phyloP scores from a whole-genome alignment of 1,140 invertebrate genomes.

The Propsilocerus akamusi region DNA sequence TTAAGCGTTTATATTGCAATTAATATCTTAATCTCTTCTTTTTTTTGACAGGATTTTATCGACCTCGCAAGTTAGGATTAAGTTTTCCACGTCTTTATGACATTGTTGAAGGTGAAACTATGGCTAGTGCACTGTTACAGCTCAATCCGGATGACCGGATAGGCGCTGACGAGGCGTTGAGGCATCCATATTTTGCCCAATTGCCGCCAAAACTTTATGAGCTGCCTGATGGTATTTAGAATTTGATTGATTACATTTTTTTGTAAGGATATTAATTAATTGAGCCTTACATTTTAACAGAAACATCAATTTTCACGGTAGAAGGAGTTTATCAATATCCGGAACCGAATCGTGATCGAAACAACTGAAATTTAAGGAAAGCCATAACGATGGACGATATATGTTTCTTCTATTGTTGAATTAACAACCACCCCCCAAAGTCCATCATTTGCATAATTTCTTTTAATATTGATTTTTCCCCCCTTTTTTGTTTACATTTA shows the following conservation, averaged over 20 bases:
- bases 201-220: slow-evolving; percentile 77
- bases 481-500: no score
- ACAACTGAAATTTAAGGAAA: slow-evolving; percentile 29
- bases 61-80: slow-evolving; percentile 56
- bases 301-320: slow-evolving; percentile 82
- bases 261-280: slow-evolving; percentile 4
- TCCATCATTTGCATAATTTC: no score
- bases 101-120: slow-evolving; percentile 68
- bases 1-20: neutral
- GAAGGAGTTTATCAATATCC: slow-evolving; percentile 62
- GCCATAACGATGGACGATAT: slow-evolving; percentile 24
- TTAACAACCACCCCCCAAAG: no score
- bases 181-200: slow-evolving; percentile 76
- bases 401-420: slow-evolving; percentile 24
- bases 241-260: slow-evolving; percentile 4
- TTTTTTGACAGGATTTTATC: slow-evolving; percentile 37
- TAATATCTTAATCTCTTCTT: neutral
- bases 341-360: slow-evolving; percentile 29
- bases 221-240: slow-evolving; percentile 65
- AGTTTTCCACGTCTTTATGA: slow-evolving; percentile 79
- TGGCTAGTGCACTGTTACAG: slow-evolving; percentile 70
- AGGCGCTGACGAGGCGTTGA: slow-evolving; percentile 70
- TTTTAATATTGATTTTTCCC: no score
- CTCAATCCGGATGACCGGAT: slow-evolving; percentile 74
- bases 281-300: slow-evolving; percentile 46